phyloP scores from a whole-genome alignment of 1,140 invertebrate species.

The Bicyclus anynana region DNA sequence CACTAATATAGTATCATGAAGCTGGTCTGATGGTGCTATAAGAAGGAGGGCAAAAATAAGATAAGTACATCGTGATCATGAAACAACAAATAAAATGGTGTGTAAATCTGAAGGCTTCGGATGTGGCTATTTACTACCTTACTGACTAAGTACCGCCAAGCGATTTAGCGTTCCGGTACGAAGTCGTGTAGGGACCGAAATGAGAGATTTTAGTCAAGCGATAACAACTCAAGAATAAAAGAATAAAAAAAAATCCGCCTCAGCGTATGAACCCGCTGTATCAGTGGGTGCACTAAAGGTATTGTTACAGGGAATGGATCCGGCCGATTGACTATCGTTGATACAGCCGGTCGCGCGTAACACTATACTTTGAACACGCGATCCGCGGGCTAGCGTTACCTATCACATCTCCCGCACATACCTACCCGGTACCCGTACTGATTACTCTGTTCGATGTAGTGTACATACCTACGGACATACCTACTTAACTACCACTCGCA shows the following conservation, averaged over 20 bases:
- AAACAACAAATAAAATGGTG: no score
- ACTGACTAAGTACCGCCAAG: no score
- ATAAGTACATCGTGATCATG: no score
- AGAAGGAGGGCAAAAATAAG: no score
- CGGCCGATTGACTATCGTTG: constrained; percentile 71
- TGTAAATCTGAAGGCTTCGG: no score
- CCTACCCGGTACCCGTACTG: constrained; percentile 21
- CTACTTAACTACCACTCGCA: neutral
- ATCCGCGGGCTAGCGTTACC: constrained; percentile 69
- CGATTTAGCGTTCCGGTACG: no score
- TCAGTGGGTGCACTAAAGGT: constrained; percentile 46
- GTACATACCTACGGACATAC: neutral
- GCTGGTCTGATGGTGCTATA: no score
- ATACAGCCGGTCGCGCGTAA: constrained; percentile 70
- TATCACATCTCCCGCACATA: constrained; percentile 55
- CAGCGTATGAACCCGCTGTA: constrained; percentile 23
- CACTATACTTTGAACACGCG: constrained; percentile 61
- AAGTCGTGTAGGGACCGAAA: no score
- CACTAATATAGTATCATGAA: no score
- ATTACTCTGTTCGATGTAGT: constrained; percentile 11
- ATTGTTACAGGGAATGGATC: constrained; percentile 73
- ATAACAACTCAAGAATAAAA: no score
- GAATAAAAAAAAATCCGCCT: neutral
- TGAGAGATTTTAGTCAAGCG: no score
- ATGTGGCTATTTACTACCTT: no score